Evolutionary conservation across 2,888 invertebrate species (phyloP), one percentile per base, ranked within the genome.

Genomic region (Cephus sareptanus): DNA sequence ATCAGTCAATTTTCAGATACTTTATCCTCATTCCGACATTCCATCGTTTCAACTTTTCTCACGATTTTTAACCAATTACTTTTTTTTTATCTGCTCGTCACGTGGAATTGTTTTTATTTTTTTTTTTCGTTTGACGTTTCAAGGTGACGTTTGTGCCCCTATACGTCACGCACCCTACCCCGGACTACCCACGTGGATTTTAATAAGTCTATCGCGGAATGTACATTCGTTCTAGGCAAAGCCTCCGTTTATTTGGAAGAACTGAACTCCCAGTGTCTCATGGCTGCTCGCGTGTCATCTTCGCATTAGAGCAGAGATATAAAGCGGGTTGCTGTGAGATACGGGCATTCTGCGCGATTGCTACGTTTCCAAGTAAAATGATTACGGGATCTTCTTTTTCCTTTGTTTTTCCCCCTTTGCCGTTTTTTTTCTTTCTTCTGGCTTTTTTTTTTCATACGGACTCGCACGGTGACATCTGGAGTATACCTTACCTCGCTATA

Each of bases 251-350:
- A 56, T 56, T 56, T 2, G 23, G 23, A 56, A 56, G 23, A 1
- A 23, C 15, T 23, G 23, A 56, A 23, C 40, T 56, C 23, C 40
- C 15, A 9, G 40, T 23, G 40, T 56, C 40, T 56, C 23, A 6
- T 56, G 40, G 15, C 40, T 80, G 78, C 79, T 88, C 79, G 88
- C 88, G 88, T 88, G 88, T 83, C 83, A 83, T 81, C 77, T 75
- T 76, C 82, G 81, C 87, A 87, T 88, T 88, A 86, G 83, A 80
- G 79, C 71, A 70, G 80, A 83, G 83, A 85, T 83, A 83, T 83
- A 83, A 85, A 82, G 77, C 80, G 78, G 79, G 79, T 81, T 81
- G 80, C 80, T 31, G 30, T 81, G 77, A 82, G 85, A 82, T 81
- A 83, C 81, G 81, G 81, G 81, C 75, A 75, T 84, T 85, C 80